Evolutionary conservation across 1,140 invertebrate species (phyloP).

Genomic region (Calosoma granatense): DNA sequence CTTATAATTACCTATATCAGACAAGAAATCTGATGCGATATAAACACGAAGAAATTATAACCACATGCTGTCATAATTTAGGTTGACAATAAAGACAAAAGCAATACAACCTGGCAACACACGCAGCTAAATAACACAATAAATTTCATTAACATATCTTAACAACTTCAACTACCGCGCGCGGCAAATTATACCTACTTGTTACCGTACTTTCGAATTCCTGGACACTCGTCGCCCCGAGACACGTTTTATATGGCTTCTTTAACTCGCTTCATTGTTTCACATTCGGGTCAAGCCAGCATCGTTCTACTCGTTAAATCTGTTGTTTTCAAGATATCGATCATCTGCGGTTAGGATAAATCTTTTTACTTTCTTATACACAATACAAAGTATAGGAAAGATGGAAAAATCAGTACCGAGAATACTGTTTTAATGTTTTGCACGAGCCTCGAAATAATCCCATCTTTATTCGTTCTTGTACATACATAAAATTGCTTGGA

Average conservation of each 20-base stretch:
- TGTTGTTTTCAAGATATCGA: too few species aligned
- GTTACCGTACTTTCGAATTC: background rate
- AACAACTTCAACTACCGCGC: background rate
- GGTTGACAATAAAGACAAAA: background rate
- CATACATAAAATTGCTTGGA: too few species aligned
- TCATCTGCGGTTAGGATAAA: too few species aligned
- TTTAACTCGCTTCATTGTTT: background rate
- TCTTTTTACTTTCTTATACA: too few species aligned
- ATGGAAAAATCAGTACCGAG: too few species aligned
- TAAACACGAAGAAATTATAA: background rate
- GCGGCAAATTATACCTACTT: background rate
- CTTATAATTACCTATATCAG: background rate
- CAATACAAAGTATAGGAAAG: too few species aligned
- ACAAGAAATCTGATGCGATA: background rate
- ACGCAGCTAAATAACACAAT: background rate
- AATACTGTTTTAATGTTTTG: too few species aligned
- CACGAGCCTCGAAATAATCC: too few species aligned
- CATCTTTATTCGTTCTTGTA: too few species aligned
- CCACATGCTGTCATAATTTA: background rate
- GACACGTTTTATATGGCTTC: background rate
- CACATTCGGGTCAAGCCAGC: background rate
- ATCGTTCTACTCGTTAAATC: too few species aligned
- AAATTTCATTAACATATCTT: background rate
- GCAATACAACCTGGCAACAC: background rate
- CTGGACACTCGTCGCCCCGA: background rate